phyloP scores from a whole-genome alignment of 2,113 vertebrate genomes.

The Passer domesticus region DNA sequence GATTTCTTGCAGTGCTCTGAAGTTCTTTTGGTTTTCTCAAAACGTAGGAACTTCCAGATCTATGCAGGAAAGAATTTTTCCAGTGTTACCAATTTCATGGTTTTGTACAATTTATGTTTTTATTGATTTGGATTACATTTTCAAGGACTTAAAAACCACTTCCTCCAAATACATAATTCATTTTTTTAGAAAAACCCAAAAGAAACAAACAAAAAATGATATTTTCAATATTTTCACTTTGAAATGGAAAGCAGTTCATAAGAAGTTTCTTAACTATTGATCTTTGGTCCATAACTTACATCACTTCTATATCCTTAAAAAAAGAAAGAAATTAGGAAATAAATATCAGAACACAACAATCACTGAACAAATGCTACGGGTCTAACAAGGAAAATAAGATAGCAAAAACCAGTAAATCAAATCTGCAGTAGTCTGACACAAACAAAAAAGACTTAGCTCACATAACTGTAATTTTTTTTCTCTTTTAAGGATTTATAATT shows the following conservation, averaged over 20 bases:
- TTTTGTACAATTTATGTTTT: background rate
- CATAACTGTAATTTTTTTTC: background rate
- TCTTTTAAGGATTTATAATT: background rate
- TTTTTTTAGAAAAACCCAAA: background rate
- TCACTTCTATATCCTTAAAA: background rate
- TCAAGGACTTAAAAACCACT: background rate
- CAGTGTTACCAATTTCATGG: background rate
- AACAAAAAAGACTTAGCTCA: background rate
- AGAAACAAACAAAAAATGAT: background rate
- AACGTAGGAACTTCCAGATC: background rate
- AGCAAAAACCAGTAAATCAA: background rate
- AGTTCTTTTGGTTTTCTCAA: background rate
- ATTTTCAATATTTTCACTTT: background rate
- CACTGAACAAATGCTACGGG: background rate
- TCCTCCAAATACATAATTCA: background rate
- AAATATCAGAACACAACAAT: background rate
- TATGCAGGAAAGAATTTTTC: background rate
- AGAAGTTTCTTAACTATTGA: background rate
- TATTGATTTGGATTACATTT: background rate
- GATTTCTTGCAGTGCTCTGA: background rate
- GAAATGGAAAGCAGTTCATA: background rate
- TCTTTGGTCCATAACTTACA: background rate
- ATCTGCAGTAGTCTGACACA: background rate
- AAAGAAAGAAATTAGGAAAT: background rate
- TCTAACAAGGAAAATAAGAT: background rate